Percentiles rank a stretch among this genome's conserved stretches.
Conservation (phyloP, 1,140 invertebrate genomes). For the Drosophila murphyi region DNA sequence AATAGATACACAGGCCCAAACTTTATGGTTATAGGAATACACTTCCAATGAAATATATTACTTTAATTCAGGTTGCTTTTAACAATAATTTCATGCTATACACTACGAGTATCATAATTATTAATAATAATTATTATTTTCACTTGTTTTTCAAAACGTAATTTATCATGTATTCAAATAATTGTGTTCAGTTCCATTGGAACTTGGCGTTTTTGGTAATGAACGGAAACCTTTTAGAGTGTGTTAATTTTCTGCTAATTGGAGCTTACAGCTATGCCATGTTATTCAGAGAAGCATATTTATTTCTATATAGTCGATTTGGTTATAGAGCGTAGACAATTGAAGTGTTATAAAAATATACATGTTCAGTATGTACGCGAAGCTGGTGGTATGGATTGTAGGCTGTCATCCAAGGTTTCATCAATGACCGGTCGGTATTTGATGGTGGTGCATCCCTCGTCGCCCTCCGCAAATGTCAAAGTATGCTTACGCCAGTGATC, state of each 20-base stretch:
- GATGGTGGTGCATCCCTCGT: constrained; percentile 91
- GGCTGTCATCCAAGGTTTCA: constrained; percentile 91
- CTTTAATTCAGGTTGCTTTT: neutral
- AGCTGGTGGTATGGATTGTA: constrained; percentile 93
- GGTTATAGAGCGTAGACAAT: too few relatives aligned
- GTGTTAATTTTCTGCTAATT: too few relatives aligned
- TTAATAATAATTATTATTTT: neutral
- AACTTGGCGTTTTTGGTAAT: too few relatives aligned
- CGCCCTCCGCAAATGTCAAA: constrained; percentile 89
- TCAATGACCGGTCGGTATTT: constrained; percentile 97
- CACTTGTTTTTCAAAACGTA: too few relatives aligned
- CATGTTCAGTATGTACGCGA: constrained; percentile 92
- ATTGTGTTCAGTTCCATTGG: too few relatives aligned
- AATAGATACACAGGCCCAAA: constrained; percentile 3
- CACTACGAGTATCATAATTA: neutral
- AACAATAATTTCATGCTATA: neutral
- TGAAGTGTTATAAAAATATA: neutral
- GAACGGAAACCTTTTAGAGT: too few relatives aligned
- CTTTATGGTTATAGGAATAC: constrained; percentile 11
- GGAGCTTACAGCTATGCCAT: too few relatives aligned
- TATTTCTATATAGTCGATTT: too few relatives aligned
- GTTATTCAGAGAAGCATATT: too few relatives aligned
- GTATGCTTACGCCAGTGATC: constrained; percentile 99
- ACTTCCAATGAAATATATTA: neutral
- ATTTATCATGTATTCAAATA: too few relatives aligned